Percentiles rank a stretch among this genome's conserved stretches.
Evolutionary conservation across 2,113 vertebrate genomes (phyloP).

Genomic region (Hemichromis elongatus): DNA sequence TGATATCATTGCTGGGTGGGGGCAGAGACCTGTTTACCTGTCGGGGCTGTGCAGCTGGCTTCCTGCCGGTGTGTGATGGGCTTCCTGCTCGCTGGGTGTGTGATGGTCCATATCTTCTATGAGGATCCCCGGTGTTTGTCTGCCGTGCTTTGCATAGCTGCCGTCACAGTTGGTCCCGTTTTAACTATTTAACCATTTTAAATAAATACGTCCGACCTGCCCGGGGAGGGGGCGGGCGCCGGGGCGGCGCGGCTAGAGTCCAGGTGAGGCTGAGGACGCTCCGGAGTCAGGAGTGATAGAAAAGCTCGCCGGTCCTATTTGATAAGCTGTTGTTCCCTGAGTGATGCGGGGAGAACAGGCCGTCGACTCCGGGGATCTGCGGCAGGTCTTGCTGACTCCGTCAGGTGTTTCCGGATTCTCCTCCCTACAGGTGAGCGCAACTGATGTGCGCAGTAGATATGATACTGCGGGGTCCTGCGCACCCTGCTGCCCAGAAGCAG

Average conservation of each 20-base stretch:
- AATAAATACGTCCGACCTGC: not conserved
- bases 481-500: not conserved
- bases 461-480: not conserved
- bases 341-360: not conserved
- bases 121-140: not conserved
- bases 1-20: not conserved
- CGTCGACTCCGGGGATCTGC: not conserved
- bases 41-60: not conserved
- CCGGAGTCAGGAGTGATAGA: not conserved
- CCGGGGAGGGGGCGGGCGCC: accelerated
- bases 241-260: not conserved
- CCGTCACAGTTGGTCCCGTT: not conserved
- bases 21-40: not conserved
- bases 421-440: not conserved
- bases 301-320: not conserved
- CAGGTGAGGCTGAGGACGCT: not conserved
- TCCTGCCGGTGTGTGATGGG: not conserved
- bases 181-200: not conserved
- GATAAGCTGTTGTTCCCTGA: not conserved
- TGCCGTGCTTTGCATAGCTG: not conserved
- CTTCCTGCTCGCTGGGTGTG: not conserved
- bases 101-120: not conserved
- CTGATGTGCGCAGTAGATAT: not conserved
- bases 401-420: not conserved
- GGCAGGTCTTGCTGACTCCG: not conserved